Evolutionary conservation across 2,888 invertebrate genomes (phyloP).

Genomic region (Dasysyrphus albostriatus): DNA sequence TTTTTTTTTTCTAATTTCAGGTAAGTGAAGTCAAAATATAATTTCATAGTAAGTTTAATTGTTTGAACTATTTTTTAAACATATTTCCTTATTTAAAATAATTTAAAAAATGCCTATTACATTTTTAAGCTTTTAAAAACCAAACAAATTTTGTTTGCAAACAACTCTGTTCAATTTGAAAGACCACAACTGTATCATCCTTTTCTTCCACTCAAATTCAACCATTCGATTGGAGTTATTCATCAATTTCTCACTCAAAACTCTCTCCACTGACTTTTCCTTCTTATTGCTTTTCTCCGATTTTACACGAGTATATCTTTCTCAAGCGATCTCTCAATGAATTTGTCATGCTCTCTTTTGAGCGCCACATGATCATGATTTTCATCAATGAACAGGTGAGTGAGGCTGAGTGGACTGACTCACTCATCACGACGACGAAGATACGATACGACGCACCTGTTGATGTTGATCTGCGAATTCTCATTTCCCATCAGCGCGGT

Average conservation of each 20-base stretch:
- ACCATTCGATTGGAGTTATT: neutral
- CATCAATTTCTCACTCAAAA: neutral
- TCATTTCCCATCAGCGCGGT: slow-evolving; percentile 32
- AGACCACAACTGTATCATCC: neutral
- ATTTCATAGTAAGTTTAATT: too few species aligned
- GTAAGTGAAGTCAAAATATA: too few species aligned
- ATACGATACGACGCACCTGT: slow-evolving; percentile 54
- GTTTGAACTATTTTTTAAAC: too few species aligned
- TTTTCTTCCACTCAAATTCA: neutral
- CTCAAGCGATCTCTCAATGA: slow-evolving; percentile 56
- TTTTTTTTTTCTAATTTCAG: too few species aligned
- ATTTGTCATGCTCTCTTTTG: slow-evolving; percentile 44
- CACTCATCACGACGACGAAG: slow-evolving; percentile 35
- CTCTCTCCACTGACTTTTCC: slow-evolving; percentile 30
- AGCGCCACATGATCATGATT: slow-evolving; percentile 64
- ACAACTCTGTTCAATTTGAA: neutral
- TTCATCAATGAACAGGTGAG: slow-evolving; percentile 75
- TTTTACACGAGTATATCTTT: slow-evolving; percentile 19
- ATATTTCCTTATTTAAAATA: too few species aligned
- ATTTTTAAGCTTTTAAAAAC: too few species aligned
- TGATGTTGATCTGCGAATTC: slow-evolving; percentile 19
- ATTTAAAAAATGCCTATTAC: too few species aligned
- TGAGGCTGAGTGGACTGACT: neutral
- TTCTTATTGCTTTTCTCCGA: slow-evolving; percentile 11
- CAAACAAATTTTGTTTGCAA: too few species aligned